Evolutionary conservation across 2,113 vertebrate genomes (phyloP).

Genomic region (Rhizomys pruinosus): DNA sequence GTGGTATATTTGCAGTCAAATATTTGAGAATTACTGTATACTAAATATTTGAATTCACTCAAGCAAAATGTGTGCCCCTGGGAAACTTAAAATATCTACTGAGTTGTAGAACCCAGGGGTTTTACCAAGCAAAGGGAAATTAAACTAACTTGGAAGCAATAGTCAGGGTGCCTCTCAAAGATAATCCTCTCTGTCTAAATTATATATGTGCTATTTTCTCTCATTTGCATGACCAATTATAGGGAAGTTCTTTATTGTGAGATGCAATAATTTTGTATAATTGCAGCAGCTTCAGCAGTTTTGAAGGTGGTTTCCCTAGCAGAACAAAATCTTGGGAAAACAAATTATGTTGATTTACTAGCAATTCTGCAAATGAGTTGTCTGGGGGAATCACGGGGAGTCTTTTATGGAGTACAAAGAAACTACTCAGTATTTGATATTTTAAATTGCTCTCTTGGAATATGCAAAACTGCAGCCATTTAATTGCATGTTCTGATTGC

Average conservation of each 20-base stretch:
- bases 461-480: slow-evolving; percentile 50
- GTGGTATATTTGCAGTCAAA: slow-evolving; percentile 41
- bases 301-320: slow-evolving; percentile 67
- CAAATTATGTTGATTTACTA: slow-evolving; percentile 81
- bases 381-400: slow-evolving; percentile 53
- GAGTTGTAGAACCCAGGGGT: slow-evolving; percentile 50
- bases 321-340: slow-evolving; percentile 69
- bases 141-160: slow-evolving; percentile 51
- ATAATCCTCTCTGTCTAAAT: slow-evolving; percentile 55
- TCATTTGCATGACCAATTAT: slow-evolving; percentile 68
- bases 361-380: slow-evolving; percentile 73
- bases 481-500: slow-evolving; percentile 67
- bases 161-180: slow-evolving; percentile 44
- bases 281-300: slow-evolving; percentile 68
- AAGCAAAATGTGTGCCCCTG: slow-evolving; percentile 22
- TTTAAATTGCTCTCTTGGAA: slow-evolving; percentile 73
- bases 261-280: slow-evolving; percentile 74
- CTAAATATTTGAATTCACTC: slow-evolving; percentile 39
- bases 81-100: slow-evolving; percentile 36
- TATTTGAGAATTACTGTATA: slow-evolving; percentile 34
- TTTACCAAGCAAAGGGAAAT: slow-evolving; percentile 57
- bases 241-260: slow-evolving; percentile 68
- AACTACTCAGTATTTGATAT: slow-evolving; percentile 65
- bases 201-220: slow-evolving; percentile 19
- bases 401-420: slow-evolving; percentile 66